Evolutionary conservation across 1,140 invertebrate genomes (phyloP).

Genomic region (Papilio glaucus): DNA sequence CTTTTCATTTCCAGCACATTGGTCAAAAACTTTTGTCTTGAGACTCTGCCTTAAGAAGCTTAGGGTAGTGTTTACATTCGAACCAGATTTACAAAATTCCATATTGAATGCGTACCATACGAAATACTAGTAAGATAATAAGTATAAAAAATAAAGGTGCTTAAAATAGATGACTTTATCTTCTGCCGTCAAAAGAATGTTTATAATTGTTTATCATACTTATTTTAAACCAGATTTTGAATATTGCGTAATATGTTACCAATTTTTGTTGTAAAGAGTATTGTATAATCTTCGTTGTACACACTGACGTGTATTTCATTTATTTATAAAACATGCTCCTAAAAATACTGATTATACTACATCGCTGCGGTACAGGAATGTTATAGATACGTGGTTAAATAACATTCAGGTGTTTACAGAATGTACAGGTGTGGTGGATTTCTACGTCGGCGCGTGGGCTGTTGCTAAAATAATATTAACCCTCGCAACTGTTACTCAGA

Average conservation of each 20-base stretch:
- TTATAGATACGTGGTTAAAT: conserved; percentile 63
- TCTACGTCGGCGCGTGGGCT: conserved; percentile 63
- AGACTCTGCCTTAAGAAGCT: too few relatives aligned
- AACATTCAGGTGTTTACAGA: conserved; percentile 77
- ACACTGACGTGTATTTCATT: not conserved
- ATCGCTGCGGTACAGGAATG: conserved; percentile 47
- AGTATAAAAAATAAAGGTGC: not conserved
- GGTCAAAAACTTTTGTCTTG: too few relatives aligned
- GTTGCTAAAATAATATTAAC: conserved; percentile 73
- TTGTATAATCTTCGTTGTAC: not conserved
- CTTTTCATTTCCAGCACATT: too few relatives aligned
- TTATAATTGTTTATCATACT: not conserved
- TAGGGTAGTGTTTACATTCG: too few relatives aligned
- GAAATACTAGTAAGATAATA: not conserved
- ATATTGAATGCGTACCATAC: not conserved
- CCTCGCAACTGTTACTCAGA: conserved; percentile 66
- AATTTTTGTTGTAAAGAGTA: not conserved
- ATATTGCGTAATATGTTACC: not conserved
- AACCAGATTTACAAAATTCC: too few relatives aligned
- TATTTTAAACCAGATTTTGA: not conserved
- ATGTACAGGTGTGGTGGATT: conserved; percentile 73
- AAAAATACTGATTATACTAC: conserved; percentile 31
- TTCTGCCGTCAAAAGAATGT: not conserved
- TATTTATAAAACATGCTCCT: conserved; percentile 10
- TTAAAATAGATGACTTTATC: not conserved